Percentiles rank a stretch among this genome's conserved stretches.
phyloP scores from a whole-genome alignment of 1,140 invertebrate species.

The Penaeus japonicus region DNA sequence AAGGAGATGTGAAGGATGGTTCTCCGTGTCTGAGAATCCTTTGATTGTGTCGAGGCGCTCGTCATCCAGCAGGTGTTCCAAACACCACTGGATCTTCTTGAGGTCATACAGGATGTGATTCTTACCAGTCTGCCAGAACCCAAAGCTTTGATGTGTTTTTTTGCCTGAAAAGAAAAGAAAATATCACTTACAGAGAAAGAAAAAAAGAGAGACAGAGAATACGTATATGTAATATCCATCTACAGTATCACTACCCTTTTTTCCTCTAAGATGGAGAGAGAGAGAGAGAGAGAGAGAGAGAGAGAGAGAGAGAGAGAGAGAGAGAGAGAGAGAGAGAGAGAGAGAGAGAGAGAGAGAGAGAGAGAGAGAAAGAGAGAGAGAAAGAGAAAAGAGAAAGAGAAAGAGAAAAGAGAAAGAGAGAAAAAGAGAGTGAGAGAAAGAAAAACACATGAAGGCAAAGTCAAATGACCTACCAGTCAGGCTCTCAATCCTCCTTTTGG shows the following conservation, averaged over 20 bases:
- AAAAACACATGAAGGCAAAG: background rate
- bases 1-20: conserved; percentile 18
- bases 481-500: conserved; percentile 61
- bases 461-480: conserved; percentile 57
- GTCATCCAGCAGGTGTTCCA: conserved; percentile 38
- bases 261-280: too few species aligned
- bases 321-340: too few species aligned
- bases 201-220: too few species aligned
- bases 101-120: conserved; percentile 33
- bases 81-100: conserved; percentile 33
- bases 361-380: background rate
- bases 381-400: background rate
- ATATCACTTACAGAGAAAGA: too few species aligned
- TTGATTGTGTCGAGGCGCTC: conserved; percentile 6
- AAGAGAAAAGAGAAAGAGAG: too few species aligned
- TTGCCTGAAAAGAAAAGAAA: background rate
- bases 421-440: background rate
- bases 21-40: conserved; percentile 9
- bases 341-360: background rate
- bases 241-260: too few species aligned
- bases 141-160: conserved; percentile 20
- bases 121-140: conserved; percentile 20
- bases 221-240: too few species aligned
- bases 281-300: background rate
- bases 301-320: background rate